phyloP scores from a whole-genome alignment of 2,888 invertebrate species.

The Coecobrya sp. region DNA sequence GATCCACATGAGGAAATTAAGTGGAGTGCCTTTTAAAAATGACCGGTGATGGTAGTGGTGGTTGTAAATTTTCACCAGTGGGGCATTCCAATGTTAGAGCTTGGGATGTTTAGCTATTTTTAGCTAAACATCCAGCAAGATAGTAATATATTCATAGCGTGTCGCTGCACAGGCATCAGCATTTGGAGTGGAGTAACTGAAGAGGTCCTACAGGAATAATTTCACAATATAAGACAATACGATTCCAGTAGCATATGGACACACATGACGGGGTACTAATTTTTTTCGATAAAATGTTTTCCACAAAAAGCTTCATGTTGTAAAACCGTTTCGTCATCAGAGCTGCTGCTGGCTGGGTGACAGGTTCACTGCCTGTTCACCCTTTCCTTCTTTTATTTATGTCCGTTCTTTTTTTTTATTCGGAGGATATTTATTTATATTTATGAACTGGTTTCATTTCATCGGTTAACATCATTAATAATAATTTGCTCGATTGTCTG shows the following conservation, averaged over 20 bases:
- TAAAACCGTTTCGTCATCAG: background rate
- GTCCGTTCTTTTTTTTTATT: background rate
- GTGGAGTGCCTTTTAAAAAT: slow-evolving; percentile 16
- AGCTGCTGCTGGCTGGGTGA: slow-evolving; percentile 24
- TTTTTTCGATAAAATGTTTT: background rate
- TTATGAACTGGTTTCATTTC: slow-evolving; percentile 66
- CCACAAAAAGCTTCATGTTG: too few species aligned
- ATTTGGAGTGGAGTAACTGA: background rate
- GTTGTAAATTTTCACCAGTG: background rate
- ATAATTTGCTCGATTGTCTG: slow-evolving; percentile 57
- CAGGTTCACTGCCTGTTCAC: slow-evolving; percentile 13
- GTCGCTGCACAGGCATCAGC: background rate
- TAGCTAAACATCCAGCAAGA: background rate
- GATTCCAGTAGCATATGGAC: slow-evolving; percentile 31
- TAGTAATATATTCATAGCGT: slow-evolving; percentile 31
- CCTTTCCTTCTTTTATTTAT: background rate
- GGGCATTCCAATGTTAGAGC: background rate
- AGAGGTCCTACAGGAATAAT: background rate
- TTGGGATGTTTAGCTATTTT: background rate
- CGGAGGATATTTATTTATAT: slow-evolving; percentile 29
- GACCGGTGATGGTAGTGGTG: background rate
- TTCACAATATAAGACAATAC: background rate
- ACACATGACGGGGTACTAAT: slow-evolving; percentile 41
- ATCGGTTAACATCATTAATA: slow-evolving; percentile 71
- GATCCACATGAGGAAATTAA: slow-evolving; percentile 40